Conservation (phyloP, 2,797 vertebrate species). For the Hybognathus amarus region DNA sequence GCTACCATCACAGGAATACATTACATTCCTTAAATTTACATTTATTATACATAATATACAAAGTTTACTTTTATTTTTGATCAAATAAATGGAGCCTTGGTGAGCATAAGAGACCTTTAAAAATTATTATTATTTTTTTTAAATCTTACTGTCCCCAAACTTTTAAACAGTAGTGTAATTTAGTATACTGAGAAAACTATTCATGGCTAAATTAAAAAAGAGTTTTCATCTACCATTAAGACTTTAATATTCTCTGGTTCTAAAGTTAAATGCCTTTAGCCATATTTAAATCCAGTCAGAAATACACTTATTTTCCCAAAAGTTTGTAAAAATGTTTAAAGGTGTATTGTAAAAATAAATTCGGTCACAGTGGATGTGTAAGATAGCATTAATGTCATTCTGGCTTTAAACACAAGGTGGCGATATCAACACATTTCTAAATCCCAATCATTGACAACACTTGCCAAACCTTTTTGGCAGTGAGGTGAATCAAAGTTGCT, state of each 20-base stretch:
- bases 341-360: background rate
- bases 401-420: conserved; percentile 34
- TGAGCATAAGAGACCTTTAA: background rate
- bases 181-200: too few relatives aligned
- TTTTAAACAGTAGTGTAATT: too few relatives aligned
- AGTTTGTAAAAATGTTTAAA: too few relatives aligned
- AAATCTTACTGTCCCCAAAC: background rate
- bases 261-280: background rate
- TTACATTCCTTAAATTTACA: background rate
- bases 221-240: background rate
- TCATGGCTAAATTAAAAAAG: background rate
- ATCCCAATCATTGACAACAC: background rate
- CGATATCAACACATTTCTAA: background rate
- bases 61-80: background rate
- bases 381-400: background rate
- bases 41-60: too few relatives aligned
- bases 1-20: background rate
- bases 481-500: background rate
- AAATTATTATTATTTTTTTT: too few relatives aligned
- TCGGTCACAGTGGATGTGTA: background rate
- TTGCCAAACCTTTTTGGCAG: conserved; percentile 16
- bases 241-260: background rate
- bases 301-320: too few relatives aligned
- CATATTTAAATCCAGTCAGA: background rate
- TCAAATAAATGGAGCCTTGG: background rate